These are phyloP conservation scores for Thalassoma bifasciatum DNA, from an alignment of 2,113 vertebrate species.

Conservation along the genomic window DNA sequence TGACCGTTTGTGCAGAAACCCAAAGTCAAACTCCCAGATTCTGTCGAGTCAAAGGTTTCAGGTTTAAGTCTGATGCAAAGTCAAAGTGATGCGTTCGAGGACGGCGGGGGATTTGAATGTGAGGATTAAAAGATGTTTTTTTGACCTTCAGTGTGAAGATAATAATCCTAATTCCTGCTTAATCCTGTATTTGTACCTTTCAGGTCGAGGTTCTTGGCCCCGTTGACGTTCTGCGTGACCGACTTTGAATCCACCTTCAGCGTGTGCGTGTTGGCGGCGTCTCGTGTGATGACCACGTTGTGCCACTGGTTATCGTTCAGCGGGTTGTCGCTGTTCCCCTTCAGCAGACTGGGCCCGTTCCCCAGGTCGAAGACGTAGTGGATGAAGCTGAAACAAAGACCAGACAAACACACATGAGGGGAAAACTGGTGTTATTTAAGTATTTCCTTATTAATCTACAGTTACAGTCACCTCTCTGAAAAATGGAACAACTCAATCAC, in stretches of 20 bases:
- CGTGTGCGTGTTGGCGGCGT: constrained; percentile 94
- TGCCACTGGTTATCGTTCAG: constrained; percentile 99
- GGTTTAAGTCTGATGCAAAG: background rate
- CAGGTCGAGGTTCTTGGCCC: constrained; percentile 97
- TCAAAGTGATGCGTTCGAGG: background rate
- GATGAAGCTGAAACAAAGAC: constrained; percentile 86
- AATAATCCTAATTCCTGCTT: background rate
- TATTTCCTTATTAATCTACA: too few relatives aligned
- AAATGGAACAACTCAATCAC: too few relatives aligned
- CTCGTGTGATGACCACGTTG: constrained; percentile 94
- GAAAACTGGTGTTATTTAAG: too few relatives aligned
- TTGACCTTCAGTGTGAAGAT: background rate
- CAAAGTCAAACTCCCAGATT: background rate
- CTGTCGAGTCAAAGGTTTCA: background rate
- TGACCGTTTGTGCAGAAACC: background rate
- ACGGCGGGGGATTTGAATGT: too few relatives aligned
- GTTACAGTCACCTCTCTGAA: too few relatives aligned
- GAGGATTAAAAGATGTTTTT: too few relatives aligned
- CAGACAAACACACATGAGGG: background rate
- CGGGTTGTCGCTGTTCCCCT: constrained; percentile 94
- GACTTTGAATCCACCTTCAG: constrained; percentile 94
- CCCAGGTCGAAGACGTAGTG: constrained; percentile 98
- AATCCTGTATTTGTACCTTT: constrained; percentile 96
- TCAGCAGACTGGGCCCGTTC: constrained; percentile 96
- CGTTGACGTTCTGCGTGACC: constrained; percentile 98